These are phyloP conservation scores for Naja naja DNA, from an alignment of 2,113 vertebrate species.

Conservation along the genomic window DNA sequence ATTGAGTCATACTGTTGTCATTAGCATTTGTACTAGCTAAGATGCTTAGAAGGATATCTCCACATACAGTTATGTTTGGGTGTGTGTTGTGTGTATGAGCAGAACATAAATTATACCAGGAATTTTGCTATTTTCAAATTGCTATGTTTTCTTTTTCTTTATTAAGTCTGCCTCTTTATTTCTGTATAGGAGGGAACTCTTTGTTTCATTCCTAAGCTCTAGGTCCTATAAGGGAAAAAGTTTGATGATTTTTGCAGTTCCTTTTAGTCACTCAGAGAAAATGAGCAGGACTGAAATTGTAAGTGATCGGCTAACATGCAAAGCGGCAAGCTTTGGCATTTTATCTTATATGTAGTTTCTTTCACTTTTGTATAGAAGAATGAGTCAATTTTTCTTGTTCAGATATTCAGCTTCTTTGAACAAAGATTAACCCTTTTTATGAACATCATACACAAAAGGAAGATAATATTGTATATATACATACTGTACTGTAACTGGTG, in stretches of 20 bases:
- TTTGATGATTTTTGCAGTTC: background rate
- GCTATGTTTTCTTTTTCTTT: background rate
- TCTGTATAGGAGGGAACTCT: background rate
- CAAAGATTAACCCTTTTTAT: background rate
- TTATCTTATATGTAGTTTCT: background rate
- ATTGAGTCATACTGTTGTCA: background rate
- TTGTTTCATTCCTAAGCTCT: background rate
- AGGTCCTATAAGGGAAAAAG: background rate
- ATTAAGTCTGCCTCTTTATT: background rate
- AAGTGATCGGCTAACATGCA: background rate
- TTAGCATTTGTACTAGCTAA: background rate
- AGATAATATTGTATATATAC: background rate
- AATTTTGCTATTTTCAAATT: background rate
- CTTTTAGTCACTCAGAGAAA: background rate
- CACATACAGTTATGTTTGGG: background rate
- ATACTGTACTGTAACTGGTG: background rate
- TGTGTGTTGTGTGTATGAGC: background rate
- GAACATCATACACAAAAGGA: background rate
- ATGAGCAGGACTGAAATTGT: background rate
- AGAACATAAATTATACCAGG: background rate
- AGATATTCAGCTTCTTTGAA: background rate
- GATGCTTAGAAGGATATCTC: background rate
- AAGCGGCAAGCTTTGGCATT: background rate
- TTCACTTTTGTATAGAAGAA: background rate
- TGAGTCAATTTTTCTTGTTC: background rate